These are phyloP conservation scores for Peromyscus attwateri DNA, from an alignment of 2,797 vertebrate genomes.

Conservation along the genomic window DNA sequence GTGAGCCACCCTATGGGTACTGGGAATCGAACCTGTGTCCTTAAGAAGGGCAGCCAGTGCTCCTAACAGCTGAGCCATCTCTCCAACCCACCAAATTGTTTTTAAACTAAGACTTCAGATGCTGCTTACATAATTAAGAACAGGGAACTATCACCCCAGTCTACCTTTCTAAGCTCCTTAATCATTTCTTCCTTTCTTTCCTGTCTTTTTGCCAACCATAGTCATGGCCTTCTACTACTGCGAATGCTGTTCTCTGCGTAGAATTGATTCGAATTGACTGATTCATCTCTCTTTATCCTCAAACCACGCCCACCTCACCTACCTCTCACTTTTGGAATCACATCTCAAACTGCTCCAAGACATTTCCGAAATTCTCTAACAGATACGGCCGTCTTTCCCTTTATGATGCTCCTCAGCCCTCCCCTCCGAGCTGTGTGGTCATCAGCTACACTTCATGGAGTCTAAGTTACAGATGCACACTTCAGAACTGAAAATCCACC, in stretches of 20 bases:
- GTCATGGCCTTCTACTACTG: background rate
- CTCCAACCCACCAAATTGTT: background rate
- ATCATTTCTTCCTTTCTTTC: conserved; percentile 29
- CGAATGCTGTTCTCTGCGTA: conserved; percentile 4
- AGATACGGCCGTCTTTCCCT: background rate
- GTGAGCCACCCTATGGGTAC: background rate
- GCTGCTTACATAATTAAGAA: conserved; percentile 37
- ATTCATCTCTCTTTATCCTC: conserved; percentile 32
- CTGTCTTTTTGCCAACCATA: conserved; percentile 21
- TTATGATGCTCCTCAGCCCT: background rate
- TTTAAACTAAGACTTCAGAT: conserved; percentile 52
- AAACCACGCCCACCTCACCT: background rate
- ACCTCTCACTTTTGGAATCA: conserved; percentile 11
- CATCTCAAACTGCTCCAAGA: conserved; percentile 59
- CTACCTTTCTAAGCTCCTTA: background rate
- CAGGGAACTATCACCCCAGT: background rate
- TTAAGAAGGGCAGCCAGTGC: background rate
- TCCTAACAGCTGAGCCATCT: background rate
- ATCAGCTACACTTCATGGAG: background rate
- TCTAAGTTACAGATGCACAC: background rate
- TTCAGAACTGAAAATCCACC: conserved; percentile 43
- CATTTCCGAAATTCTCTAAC: conserved; percentile 44
- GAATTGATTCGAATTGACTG: background rate
- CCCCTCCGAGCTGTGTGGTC: background rate
- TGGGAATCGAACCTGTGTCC: background rate